A percentile compares a stretch with the other conserved stretches of the same genome.
Conservation (phyloP, 2,113 vertebrate genomes). For the Phainopepla nitens region DNA sequence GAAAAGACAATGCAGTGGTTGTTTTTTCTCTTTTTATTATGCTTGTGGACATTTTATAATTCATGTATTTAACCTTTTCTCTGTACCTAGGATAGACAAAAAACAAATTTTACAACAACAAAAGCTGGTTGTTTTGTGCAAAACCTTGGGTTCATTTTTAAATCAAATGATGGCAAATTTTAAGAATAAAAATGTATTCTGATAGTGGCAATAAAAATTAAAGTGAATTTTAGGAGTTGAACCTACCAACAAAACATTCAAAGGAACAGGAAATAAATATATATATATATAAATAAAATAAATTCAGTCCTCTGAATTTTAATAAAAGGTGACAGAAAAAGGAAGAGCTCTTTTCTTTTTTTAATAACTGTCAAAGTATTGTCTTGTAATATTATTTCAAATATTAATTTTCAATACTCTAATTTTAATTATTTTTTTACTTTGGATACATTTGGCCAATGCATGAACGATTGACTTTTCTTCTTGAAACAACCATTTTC, state of each 20-base stretch:
- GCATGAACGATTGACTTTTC: not conserved
- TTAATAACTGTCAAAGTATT: not conserved
- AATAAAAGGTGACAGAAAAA: not conserved
- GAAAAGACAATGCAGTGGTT: not conserved
- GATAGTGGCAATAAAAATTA: not conserved
- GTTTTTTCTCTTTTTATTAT: not conserved
- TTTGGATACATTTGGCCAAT: not conserved
- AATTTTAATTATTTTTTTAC: not conserved
- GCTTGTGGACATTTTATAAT: not conserved
- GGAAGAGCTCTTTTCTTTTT: not conserved
- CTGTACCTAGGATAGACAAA: not conserved
- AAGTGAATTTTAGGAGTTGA: not conserved
- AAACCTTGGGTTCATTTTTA: not conserved
- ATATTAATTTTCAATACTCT: not conserved
- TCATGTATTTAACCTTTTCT: not conserved
- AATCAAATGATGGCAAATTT: not conserved
- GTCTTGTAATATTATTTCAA: not conserved
- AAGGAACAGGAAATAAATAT: not conserved
- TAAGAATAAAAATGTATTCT: not conserved
- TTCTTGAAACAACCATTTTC: not conserved
- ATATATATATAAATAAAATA: not conserved
- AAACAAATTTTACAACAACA: not conserved
- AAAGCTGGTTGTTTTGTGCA: not conserved
- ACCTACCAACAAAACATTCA: not conserved
- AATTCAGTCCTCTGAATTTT: not conserved